These are phyloP conservation scores for Barypeithes pellucidus DNA, from an alignment of 2,888 invertebrate genomes.

Conservation along the genomic window DNA sequence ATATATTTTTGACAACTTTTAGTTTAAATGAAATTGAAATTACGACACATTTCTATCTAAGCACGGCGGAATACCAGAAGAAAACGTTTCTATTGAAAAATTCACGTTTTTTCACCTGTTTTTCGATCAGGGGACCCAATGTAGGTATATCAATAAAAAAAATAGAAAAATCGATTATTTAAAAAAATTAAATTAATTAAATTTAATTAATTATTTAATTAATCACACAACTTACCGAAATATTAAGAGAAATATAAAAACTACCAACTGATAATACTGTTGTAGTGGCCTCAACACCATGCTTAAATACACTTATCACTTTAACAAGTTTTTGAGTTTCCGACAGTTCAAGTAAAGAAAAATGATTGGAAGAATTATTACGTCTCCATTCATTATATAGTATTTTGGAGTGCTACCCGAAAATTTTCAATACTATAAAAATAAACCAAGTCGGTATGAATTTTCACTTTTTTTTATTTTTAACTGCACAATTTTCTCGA, in stretches of 20 bases:
- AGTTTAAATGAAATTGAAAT: too few species aligned
- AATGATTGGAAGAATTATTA: slow-evolving; percentile 8
- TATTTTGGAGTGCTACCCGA: background rate
- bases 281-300: slow-evolving; percentile 33
- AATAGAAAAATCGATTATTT: too few species aligned
- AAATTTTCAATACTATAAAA: background rate
- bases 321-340: slow-evolving; percentile 4
- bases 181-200: too few species aligned
- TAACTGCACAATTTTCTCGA: too few species aligned
- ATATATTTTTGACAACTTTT: too few species aligned
- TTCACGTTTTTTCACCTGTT: too few species aligned
- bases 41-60: too few species aligned
- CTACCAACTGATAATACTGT: slow-evolving; percentile 32
- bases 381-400: slow-evolving; percentile 43
- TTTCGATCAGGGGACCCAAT: too few species aligned
- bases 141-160: too few species aligned
- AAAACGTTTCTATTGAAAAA: too few species aligned
- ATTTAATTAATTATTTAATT: too few species aligned
- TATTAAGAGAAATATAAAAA: slow-evolving; percentile 42
- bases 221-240: slow-evolving; percentile 39
- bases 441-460: background rate
- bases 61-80: too few species aligned
- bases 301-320: slow-evolving; percentile 46
- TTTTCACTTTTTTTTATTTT: background rate
- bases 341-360: slow-evolving; percentile 14